Percentiles rank a stretch among this genome's conserved stretches.
Evolutionary conservation across 2,113 vertebrate species (phyloP).

Genomic region (Cyrtonyx montezumae): DNA sequence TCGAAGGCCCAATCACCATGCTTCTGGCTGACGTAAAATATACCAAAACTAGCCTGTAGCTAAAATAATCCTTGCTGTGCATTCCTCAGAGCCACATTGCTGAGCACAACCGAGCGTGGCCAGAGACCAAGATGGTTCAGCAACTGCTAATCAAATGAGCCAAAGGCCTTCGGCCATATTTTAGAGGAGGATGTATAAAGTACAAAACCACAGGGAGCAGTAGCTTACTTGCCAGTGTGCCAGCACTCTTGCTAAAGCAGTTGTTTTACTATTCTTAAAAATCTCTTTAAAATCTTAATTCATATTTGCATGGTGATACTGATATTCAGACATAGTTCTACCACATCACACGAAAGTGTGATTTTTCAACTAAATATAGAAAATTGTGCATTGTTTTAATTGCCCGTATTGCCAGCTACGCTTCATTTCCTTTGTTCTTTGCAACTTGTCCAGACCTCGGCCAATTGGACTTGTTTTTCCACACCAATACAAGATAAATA

Average conservation of each 20-base stretch:
- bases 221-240: neutral
- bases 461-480: neutral
- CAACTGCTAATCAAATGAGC: no score
- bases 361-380: neutral
- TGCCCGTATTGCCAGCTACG: neutral
- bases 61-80: no score
- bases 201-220: neutral
- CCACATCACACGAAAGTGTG: neutral
- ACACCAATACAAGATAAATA: neutral
- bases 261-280: neutral
- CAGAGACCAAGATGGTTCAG: no score
- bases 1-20: neutral
- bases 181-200: constrained; percentile 12
- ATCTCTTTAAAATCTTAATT: neutral
- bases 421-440: neutral
- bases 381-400: neutral
- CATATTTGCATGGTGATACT: neutral
- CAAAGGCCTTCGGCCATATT: neutral
- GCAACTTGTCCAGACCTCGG: neutral
- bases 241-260: neutral
- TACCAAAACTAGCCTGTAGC: no score
- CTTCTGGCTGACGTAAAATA: no score
- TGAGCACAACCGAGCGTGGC: no score
- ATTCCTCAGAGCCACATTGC: no score
- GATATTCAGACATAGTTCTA: neutral